Evolutionary conservation across 2,888 invertebrate genomes (phyloP), one percentile per base, ranked within the genome.

Genomic region (Nezara viridula): DNA sequence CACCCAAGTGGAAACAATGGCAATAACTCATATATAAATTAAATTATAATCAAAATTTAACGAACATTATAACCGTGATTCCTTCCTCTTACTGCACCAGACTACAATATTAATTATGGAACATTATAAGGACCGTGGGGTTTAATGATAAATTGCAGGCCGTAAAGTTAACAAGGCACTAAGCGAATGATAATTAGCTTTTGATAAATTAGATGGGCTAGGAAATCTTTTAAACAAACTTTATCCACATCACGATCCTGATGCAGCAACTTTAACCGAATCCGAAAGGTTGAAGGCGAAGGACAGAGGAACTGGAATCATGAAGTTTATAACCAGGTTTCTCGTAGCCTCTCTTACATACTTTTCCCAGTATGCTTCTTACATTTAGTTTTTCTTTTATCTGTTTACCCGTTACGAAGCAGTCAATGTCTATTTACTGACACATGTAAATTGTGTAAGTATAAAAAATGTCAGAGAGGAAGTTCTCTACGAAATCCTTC

Each of bases 231-330:
- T 44, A 77, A 77, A 77, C 24, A 24, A 24, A 37, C 40, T 21
- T 77, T 77, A 40, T 77, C 77, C 77, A 40, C 77, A 77, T 77
- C 77, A 77, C 77, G 77, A 77, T 21, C 40, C 77, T 77, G 77
- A 44, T 77, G 77, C 77, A 77, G 77, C 77, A 77, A 44, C 77
- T 77, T 32, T 21, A 44, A 40, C 77, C 77, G 77, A 77, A 77
- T 77, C 40, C 40, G 40, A 49, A 52, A 86, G 86, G 86, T 86
- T 86, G 86, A 49, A 86, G 86, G 86, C 50, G 86, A 86, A 86
- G 86, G 86, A 86, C 86, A 86, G 47, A 24, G 86, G 50, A 19
- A 47, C 40, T 1, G 40, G 24, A 10, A 77, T 40, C 40, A 77
- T 77, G 40, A 77, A 77, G 77, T 77, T 77, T 77, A 77, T 77